phyloP scores from a whole-genome alignment of 2,888 invertebrate genomes.

The Theretra japonica region DNA sequence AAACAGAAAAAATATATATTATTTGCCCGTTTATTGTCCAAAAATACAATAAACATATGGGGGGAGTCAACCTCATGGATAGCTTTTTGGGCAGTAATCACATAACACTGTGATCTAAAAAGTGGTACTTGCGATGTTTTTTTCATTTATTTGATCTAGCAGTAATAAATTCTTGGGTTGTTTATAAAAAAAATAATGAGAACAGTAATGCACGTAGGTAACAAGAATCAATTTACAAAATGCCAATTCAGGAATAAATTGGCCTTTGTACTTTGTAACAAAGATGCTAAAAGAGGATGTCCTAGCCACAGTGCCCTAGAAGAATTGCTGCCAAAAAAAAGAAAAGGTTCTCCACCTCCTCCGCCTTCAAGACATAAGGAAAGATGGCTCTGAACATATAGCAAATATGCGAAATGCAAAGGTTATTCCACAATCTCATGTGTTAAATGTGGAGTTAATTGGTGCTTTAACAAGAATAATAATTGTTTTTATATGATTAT shows the following conservation, averaged over 20 bases:
- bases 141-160: constrained; percentile 51
- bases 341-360: constrained; percentile 54
- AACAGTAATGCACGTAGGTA: constrained; percentile 51
- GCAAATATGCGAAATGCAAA: constrained; percentile 58
- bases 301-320: constrained; percentile 53
- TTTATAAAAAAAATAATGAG: constrained; percentile 48
- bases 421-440: constrained; percentile 57
- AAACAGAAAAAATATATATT: constrained; percentile 52
- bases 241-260: constrained; percentile 50
- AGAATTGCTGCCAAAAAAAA: constrained; percentile 51
- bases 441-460: constrained; percentile 55
- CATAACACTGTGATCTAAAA: constrained; percentile 52
- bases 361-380: constrained; percentile 58
- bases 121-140: constrained; percentile 60
- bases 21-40: constrained; percentile 55
- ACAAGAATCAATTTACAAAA: constrained; percentile 56
- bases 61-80: constrained; percentile 58
- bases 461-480: constrained; percentile 52
- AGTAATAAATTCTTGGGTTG: constrained; percentile 53
- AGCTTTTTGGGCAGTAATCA: constrained; percentile 53
- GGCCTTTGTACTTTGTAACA: constrained; percentile 58
- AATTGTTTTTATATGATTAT: constrained; percentile 54
- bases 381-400: constrained; percentile 59
- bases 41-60: constrained; percentile 60
- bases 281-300: constrained; percentile 54